phyloP scores from a whole-genome alignment of 92 coral and sea anemone genomes.

The Parazoanthus swiftii region DNA sequence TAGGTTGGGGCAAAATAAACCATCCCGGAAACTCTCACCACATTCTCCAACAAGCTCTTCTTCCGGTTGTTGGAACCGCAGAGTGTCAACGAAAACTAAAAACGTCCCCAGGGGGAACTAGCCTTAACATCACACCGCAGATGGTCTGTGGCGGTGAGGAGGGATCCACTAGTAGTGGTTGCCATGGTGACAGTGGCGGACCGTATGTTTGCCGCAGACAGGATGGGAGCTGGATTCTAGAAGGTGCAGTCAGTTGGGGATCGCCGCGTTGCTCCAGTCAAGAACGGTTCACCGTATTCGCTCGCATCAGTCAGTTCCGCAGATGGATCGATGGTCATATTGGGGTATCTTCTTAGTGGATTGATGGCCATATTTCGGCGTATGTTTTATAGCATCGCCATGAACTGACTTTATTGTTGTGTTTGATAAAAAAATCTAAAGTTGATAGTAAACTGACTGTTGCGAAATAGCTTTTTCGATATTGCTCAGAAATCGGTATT shows the following conservation, averaged over 20 bases:
- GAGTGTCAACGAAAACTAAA: conserved; percentile 25
- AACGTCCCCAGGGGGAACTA: conserved; percentile 31
- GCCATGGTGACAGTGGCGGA: conserved; percentile 69
- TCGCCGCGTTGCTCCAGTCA: conserved; percentile 49
- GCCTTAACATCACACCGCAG: conserved; percentile 37
- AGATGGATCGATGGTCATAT: conserved; percentile 46
- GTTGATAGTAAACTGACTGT: too few species aligned
- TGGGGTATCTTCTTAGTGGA: conserved; percentile 22
- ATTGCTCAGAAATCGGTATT: too few species aligned
- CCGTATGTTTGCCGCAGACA: conserved; percentile 53
- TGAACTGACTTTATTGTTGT: too few species aligned
- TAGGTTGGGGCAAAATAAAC: conserved; percentile 36
- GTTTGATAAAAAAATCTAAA: too few species aligned
- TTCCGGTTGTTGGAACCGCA: conserved; percentile 9
- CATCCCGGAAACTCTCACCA: conserved; percentile 37
- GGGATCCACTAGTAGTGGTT: conserved; percentile 36
- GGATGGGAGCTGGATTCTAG: conserved; percentile 52
- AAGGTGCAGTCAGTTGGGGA: conserved; percentile 60
- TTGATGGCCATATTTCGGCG: conserved; percentile 7
- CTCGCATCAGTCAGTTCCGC: conserved; percentile 56
- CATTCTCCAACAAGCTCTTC: conserved; percentile 31
- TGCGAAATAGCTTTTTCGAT: too few species aligned
- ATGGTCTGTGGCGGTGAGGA: conserved; percentile 60
- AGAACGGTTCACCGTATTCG: conserved; percentile 53
- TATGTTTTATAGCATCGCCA: too few species aligned